phyloP scores from a whole-genome alignment of 2,797 vertebrate species.

The Rhincodon typus region DNA sequence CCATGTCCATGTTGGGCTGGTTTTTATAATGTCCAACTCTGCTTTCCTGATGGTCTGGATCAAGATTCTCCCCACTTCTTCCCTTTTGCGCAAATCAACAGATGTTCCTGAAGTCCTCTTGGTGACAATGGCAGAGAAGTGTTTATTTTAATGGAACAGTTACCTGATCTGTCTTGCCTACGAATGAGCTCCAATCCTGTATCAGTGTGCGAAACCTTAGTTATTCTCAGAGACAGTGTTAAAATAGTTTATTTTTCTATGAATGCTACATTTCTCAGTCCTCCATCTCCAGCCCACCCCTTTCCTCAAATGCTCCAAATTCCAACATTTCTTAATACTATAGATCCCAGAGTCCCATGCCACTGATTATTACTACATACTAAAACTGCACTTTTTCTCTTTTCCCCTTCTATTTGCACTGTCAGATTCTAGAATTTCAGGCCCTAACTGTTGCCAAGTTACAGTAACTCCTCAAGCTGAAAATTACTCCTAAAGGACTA shows the following conservation, averaged over 20 bases:
- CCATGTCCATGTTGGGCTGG: not conserved
- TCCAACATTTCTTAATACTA: not conserved
- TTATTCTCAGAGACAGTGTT: not conserved
- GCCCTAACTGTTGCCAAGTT: not conserved
- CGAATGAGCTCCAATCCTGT: not conserved
- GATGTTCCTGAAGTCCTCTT: not conserved
- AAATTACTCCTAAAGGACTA: not conserved
- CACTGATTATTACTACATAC: not conserved
- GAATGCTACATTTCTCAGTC: not conserved
- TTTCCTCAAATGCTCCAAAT: not conserved
- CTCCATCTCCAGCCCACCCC: not conserved
- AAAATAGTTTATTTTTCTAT: not conserved
- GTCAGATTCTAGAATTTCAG: not conserved
- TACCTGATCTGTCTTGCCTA: not conserved
- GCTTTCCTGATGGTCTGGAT: not conserved
- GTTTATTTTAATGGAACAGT: not conserved
- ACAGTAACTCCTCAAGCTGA: not conserved
- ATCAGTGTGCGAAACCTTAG: not conserved
- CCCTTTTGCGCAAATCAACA: not conserved
- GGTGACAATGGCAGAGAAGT: not conserved
- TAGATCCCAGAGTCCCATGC: not conserved
- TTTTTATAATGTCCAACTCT: not conserved
- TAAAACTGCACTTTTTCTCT: not conserved
- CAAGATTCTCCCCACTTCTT: not conserved
- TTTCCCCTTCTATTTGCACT: not conserved